A percentile compares a stretch with the other conserved stretches of the same genome.
Conservation (phyloP, 1,140 invertebrate species). For the Oryctes rhinoceros region DNA sequence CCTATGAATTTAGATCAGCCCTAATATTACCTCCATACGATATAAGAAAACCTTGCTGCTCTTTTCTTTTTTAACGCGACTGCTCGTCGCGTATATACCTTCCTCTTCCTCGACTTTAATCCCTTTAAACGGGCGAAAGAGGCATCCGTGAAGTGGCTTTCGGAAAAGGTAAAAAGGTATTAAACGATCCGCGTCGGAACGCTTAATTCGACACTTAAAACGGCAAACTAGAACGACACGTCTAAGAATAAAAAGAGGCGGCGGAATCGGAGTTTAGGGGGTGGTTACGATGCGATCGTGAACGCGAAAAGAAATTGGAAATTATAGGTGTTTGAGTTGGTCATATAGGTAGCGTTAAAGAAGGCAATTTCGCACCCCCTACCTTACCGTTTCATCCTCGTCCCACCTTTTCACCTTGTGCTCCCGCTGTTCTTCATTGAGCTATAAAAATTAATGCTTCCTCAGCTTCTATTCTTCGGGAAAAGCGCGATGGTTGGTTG, state of each 20-base stretch:
- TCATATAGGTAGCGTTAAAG: constrained; percentile 10
- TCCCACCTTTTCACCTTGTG: background rate
- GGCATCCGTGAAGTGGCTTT: background rate
- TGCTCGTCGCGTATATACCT: constrained; percentile 6
- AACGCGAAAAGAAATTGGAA: constrained; percentile 40
- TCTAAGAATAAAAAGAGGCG: background rate
- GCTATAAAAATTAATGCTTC: constrained; percentile 39
- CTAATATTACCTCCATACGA: background rate
- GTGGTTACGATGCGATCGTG: constrained; percentile 35
- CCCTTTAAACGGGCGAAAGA: background rate
- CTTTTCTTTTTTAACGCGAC: background rate
- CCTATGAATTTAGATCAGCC: constrained; percentile 29
- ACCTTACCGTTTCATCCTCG: no score
- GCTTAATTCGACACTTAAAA: constrained; percentile 14
- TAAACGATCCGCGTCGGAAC: background rate
- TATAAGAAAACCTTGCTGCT: background rate
- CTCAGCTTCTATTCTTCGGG: background rate
- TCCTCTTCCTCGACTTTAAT: background rate
- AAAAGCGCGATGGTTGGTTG: background rate
- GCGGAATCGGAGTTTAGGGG: background rate
- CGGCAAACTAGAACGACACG: background rate
- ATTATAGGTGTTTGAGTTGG: constrained; percentile 34
- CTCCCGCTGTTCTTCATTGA: constrained; percentile 14
- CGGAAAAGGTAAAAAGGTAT: background rate
- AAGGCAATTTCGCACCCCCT: background rate